Base-by-base conservation (phyloP, 2,797 vertebrate genomes). In the Macrochelys suwanniensis region DNA sequence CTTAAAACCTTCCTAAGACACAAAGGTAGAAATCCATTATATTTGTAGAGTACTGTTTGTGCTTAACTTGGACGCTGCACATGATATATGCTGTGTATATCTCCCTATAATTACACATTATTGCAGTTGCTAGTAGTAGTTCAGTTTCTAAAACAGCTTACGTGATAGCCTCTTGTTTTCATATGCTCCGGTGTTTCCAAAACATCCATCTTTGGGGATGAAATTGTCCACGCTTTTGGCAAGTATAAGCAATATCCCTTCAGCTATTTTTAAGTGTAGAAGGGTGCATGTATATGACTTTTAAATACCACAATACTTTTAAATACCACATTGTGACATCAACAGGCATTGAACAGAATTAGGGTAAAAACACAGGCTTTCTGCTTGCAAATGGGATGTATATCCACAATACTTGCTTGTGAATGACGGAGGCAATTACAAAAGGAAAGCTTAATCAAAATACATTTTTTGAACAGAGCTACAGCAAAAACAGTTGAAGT, bases 281-380 rank as follows among this genome's bases (percentile, higher is more conserved):
- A 28, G 31, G 19, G 47, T 0, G 26, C 37, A 42, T 71, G 53
- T 50, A 53, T 49, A 23, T 12, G 15, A 21, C 3, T 42, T n/a
- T 12, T 42, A n/a, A 82, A 56, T 0, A 1, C 76, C 0, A 0
- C 81, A 57, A 42, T 42, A 21, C 3, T 42, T n/a, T 12, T 42
- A n/a, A 82, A 56, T 0, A 1, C 76, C 0, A 0, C 81, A 68
- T 8, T n/a, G 7, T 80, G 45, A 80, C 13, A 9, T 51, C 21
- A 5, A 0, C 6, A n/a, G 68, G 17, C 4, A 12, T 11, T 37
- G 74, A 77, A 50, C 19, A 0, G 1, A 5, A 15, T 1, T 54
- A 17, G 54, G 5, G 4, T 54, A 51, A 17, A 68, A 86, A 89
- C 3, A n/a, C 47, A 82, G 21, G 3, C 26, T 53, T 90, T 21